Evolutionary conservation across 2,888 invertebrate genomes (phyloP).

Genomic region (Spicauda simplicius): DNA sequence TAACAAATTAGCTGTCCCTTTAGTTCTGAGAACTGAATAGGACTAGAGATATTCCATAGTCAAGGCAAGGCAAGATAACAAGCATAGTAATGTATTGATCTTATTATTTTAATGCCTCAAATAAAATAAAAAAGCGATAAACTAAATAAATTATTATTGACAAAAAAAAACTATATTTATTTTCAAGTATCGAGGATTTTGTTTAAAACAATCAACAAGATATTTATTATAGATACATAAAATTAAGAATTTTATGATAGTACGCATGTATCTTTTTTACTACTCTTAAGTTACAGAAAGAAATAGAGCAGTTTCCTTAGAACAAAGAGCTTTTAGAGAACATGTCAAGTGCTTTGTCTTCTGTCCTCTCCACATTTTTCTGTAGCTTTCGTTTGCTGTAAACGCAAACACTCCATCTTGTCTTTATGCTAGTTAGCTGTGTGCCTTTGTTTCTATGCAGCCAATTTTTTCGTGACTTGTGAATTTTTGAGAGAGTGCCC

Average conservation of each 20-base stretch:
- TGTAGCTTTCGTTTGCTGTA: background rate
- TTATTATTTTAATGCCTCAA: too few relatives aligned
- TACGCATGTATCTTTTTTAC: background rate
- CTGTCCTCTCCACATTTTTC: slow-evolving; percentile 7
- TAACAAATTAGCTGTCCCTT: too few relatives aligned
- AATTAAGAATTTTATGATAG: background rate
- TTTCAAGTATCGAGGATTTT: too few relatives aligned
- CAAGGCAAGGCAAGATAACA: too few relatives aligned
- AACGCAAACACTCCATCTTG: slow-evolving; percentile 1
- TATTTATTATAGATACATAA: too few relatives aligned
- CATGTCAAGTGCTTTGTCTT: slow-evolving; percentile 11
- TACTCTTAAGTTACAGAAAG: slow-evolving; percentile 2
- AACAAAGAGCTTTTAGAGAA: slow-evolving; percentile 21
- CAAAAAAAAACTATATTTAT: too few relatives aligned
- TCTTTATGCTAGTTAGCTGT: background rate
- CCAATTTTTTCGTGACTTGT: background rate
- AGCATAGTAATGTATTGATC: too few relatives aligned
- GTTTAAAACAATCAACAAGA: too few relatives aligned
- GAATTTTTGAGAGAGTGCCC: background rate
- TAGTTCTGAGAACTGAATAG: too few relatives aligned
- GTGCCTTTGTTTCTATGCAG: background rate
- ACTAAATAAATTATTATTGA: too few relatives aligned
- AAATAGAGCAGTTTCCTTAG: slow-evolving; percentile 12
- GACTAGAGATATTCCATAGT: too few relatives aligned
- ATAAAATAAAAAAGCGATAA: too few relatives aligned